A percentile compares a stretch with the other conserved stretches of the same genome.
Evolutionary conservation across 2,113 vertebrate species (phyloP).

Genomic region (Chionis minor): DNA sequence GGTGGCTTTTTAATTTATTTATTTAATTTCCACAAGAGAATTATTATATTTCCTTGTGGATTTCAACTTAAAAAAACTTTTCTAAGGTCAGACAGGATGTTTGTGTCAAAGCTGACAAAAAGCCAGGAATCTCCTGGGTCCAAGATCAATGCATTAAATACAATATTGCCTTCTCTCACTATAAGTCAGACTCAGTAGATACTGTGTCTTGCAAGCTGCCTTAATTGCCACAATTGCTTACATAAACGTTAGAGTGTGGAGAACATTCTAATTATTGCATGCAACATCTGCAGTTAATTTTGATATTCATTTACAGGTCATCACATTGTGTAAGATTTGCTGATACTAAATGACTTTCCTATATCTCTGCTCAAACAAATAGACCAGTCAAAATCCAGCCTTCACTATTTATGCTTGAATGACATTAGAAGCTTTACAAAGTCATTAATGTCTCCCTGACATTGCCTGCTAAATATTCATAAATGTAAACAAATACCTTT

Average conservation of each 20-base stretch:
- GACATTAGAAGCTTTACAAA: background rate
- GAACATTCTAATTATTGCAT: background rate
- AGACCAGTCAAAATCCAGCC: constrained; percentile 12
- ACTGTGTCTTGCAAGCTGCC: background rate
- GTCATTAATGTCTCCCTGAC: background rate
- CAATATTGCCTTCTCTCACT: background rate
- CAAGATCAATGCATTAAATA: background rate
- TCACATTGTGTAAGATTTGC: background rate
- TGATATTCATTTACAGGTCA: background rate
- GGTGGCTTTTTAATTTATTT: background rate
- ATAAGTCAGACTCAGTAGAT: background rate
- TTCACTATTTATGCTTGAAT: constrained; percentile 29
- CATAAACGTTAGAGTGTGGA: background rate
- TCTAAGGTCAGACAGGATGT: background rate
- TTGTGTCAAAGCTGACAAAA: background rate
- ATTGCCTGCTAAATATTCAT: constrained; percentile 37
- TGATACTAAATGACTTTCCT: background rate
- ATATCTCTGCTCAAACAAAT: background rate
- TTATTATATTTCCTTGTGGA: background rate
- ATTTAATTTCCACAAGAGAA: background rate
- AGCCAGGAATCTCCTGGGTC: background rate
- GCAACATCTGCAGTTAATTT: background rate
- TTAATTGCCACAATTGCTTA: background rate
- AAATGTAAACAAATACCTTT: background rate
- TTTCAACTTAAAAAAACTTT: background rate